These are phyloP conservation scores for Dryobota labecula DNA, from an alignment of 2,888 invertebrate species.

Conservation along the genomic window DNA sequence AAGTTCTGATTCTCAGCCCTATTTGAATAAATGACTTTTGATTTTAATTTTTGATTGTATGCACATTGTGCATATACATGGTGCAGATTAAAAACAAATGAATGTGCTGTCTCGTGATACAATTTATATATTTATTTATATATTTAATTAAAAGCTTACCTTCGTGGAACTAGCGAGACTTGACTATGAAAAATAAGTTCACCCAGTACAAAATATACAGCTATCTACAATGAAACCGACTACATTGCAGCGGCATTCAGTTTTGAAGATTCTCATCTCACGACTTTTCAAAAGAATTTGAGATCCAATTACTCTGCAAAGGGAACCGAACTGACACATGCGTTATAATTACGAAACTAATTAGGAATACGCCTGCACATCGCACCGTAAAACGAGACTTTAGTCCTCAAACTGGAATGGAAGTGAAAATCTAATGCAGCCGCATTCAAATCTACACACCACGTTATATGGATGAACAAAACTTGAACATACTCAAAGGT, in stretches of 20 bases:
- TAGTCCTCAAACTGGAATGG: neutral
- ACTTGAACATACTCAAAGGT: neutral
- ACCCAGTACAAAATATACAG: slow-evolving; percentile 6
- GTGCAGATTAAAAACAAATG: neutral
- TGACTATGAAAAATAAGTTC: slow-evolving; percentile 43
- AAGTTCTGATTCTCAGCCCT: too few relatives aligned
- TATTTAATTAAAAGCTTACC: slow-evolving; percentile 53
- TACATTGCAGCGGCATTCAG: slow-evolving; percentile 19
- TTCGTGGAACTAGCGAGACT: slow-evolving; percentile 26
- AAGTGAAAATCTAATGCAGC: slow-evolving; percentile 21
- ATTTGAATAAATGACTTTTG: neutral
- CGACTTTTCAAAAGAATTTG: slow-evolving; percentile 47
- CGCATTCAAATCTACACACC: slow-evolving; percentile 14
- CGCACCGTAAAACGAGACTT: slow-evolving; percentile 29
- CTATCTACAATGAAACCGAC: slow-evolving; percentile 16
- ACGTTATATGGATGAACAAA: neutral
- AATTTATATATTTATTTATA: slow-evolving; percentile 37
- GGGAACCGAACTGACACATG: slow-evolving; percentile 42
- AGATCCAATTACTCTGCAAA: slow-evolving; percentile 55
- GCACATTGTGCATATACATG: neutral
- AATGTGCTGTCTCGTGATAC: slow-evolving; percentile 7
- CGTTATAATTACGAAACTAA: slow-evolving; percentile 56
- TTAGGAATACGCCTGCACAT: slow-evolving; percentile 36
- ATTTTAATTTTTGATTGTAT: too few relatives aligned
- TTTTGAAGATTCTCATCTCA: slow-evolving; percentile 38